These are phyloP conservation scores for Aphelinus certus DNA, from an alignment of 1,140 invertebrate genomes.

Conservation along the genomic window DNA sequence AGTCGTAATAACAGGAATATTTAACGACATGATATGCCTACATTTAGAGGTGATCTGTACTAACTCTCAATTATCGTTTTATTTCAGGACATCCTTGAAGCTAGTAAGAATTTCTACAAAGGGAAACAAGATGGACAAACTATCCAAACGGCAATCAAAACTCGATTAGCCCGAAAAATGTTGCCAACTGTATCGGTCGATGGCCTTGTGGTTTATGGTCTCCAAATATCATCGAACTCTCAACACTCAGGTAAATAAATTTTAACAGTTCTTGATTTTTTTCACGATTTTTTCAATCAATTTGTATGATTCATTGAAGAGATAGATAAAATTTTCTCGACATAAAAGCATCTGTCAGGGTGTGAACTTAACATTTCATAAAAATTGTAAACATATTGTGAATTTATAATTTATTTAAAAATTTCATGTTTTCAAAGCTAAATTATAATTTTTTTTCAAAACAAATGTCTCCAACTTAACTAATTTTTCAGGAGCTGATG, in stretches of 20 bases:
- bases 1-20: too few relatives aligned
- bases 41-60: slow-evolving; percentile 4
- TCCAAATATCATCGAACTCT: slow-evolving; percentile 63
- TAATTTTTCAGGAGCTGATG: slow-evolving; percentile 67
- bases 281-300: too few relatives aligned
- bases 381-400: too few relatives aligned
- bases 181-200: slow-evolving; percentile 73
- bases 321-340: too few relatives aligned
- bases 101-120: slow-evolving; percentile 61
- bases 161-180: slow-evolving; percentile 71
- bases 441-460: too few relatives aligned
- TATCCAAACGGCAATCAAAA: slow-evolving; percentile 66
- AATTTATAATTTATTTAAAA: too few relatives aligned
- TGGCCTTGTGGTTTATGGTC: slow-evolving; percentile 75
- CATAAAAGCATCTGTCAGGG: too few relatives aligned
- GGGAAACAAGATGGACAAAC: slow-evolving; percentile 59
- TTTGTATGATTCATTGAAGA: too few relatives aligned
- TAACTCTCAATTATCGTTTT: not conserved
- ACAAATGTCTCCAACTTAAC: too few relatives aligned
- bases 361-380: too few relatives aligned
- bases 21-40: too few relatives aligned
- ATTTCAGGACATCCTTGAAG: slow-evolving; percentile 62
- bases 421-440: too few relatives aligned
- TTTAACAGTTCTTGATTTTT: not conserved
- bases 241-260: slow-evolving; percentile 51